A percentile compares a stretch with the other conserved stretches of the same genome.
Evolutionary conservation across 2,888 invertebrate species (phyloP).

Genomic region (Pemphredon lugubris): DNA sequence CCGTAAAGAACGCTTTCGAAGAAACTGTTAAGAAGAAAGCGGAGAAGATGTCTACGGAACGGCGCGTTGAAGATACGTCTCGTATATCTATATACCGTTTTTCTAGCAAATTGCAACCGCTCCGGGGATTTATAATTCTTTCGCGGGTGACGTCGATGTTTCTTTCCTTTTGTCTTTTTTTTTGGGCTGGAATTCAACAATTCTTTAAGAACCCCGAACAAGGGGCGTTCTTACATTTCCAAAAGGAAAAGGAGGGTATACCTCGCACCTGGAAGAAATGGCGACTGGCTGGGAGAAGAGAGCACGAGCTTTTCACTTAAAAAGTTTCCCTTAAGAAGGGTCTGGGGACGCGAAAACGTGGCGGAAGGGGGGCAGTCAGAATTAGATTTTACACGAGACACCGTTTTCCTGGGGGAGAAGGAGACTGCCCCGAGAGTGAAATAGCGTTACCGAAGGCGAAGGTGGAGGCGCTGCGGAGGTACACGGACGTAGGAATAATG

Average conservation of each 20-base stretch:
- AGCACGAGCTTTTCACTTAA: conserved; percentile 66
- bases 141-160: no score
- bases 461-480: conserved; percentile 38
- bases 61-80: no score
- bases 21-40: conserved; percentile 19
- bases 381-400: conserved; percentile 66
- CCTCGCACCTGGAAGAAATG: conserved; percentile 41
- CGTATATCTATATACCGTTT: no score
- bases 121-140: no score
- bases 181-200: no score
- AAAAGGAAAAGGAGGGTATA: conserved; percentile 37
- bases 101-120: no score
- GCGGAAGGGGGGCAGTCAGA: conserved; percentile 41
- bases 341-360: conserved; percentile 42
- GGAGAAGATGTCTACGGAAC: background rate
- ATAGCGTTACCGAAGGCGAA: conserved; percentile 57
- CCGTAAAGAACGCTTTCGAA: conserved; percentile 23
- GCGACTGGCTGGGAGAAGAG: conserved; percentile 37
- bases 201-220: background rate
- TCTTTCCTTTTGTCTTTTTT: no score
- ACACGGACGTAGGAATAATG: conserved; percentile 48
- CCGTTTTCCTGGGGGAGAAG: conserved; percentile 49
- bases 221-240: conserved; percentile 1
- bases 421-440: conserved; percentile 43
- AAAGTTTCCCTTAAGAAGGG: conserved; percentile 65